Percentiles rank a stretch among this genome's conserved stretches.
These are phyloP conservation scores for Erpobdella octoculata DNA, from an alignment of 2,888 invertebrate species.

Conservation along the genomic window DNA sequence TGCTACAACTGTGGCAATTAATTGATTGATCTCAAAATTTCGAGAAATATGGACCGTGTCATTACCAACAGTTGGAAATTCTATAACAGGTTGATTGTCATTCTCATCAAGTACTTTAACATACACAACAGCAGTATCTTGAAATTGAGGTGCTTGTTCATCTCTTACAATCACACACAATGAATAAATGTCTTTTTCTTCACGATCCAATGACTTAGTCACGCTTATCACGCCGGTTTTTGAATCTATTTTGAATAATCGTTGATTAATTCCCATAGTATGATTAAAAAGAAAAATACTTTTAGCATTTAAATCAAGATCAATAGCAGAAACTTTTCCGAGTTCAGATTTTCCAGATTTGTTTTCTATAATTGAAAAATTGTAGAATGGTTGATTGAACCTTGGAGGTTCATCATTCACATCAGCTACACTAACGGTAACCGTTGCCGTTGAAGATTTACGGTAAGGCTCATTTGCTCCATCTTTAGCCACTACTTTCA, in stretches of 20 bases:
- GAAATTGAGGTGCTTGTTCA: conserved; percentile 12
- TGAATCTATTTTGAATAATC: conserved; percentile 22
- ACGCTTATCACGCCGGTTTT: conserved; percentile 13
- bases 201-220: conserved; percentile 10
- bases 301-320: conserved; percentile 22
- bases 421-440: conserved; percentile 23
- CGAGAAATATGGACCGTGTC: conserved; percentile 25
- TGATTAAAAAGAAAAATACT: conserved; percentile 10
- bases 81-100: conserved; percentile 26
- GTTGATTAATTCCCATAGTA: background rate
- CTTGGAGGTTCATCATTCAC: conserved; percentile 27
- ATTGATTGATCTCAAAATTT: background rate
- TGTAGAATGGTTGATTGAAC: conserved; percentile 24
- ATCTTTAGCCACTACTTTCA: conserved; percentile 26
- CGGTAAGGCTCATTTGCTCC: conserved; percentile 1
- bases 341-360: conserved; percentile 10
- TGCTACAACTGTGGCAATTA: conserved; percentile 20
- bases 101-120: conserved; percentile 26
- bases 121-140: conserved; percentile 7
- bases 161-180: conserved; percentile 24
- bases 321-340: conserved; percentile 18
- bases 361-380: conserved; percentile 27
- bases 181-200: conserved; percentile 12
- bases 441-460: conserved; percentile 23
- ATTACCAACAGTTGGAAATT: conserved; percentile 28